These are phyloP conservation scores for Polietes domitor DNA, from an alignment of 2,888 invertebrate species.

Conservation along the genomic window DNA sequence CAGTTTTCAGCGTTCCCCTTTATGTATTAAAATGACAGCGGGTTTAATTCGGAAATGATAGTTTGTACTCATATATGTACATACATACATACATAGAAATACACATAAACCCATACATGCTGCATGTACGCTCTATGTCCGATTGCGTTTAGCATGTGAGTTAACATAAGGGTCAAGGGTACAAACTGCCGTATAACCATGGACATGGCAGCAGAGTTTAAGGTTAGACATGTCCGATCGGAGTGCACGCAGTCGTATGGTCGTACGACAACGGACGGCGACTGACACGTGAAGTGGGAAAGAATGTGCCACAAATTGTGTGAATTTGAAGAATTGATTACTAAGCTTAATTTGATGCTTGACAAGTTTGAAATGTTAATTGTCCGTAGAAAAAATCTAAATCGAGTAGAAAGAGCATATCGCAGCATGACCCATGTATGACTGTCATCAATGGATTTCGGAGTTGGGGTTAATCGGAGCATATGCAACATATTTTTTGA, in stretches of 20 bases:
- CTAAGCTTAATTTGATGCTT: constrained; percentile 17
- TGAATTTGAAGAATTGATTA: constrained; percentile 30
- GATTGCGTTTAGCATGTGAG: constrained; percentile 39
- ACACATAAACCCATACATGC: neutral
- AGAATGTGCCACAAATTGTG: neutral
- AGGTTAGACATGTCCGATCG: constrained; percentile 14
- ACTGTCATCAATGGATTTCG: neutral
- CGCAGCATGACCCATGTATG: neutral
- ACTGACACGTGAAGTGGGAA: neutral
- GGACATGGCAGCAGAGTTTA: constrained; percentile 30
- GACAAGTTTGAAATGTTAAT: constrained; percentile 22
- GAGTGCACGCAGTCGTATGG: neutral
- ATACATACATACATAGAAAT: neutral
- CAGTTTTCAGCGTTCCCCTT: constrained; percentile 27
- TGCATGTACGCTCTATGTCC: neutral
- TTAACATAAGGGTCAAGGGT: constrained; percentile 52
- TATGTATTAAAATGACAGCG: constrained; percentile 17
- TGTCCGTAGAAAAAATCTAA: neutral
- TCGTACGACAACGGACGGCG: too few relatives aligned
- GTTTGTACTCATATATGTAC: neutral
- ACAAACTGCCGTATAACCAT: constrained; percentile 32
- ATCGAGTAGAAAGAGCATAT: neutral
- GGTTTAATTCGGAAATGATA: constrained; percentile 27
- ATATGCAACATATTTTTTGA: too few relatives aligned
- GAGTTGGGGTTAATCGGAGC: too few relatives aligned